These are phyloP conservation scores for Azorinus chamasolen DNA, from an alignment of 2,888 invertebrate species.

Conservation along the genomic window DNA sequence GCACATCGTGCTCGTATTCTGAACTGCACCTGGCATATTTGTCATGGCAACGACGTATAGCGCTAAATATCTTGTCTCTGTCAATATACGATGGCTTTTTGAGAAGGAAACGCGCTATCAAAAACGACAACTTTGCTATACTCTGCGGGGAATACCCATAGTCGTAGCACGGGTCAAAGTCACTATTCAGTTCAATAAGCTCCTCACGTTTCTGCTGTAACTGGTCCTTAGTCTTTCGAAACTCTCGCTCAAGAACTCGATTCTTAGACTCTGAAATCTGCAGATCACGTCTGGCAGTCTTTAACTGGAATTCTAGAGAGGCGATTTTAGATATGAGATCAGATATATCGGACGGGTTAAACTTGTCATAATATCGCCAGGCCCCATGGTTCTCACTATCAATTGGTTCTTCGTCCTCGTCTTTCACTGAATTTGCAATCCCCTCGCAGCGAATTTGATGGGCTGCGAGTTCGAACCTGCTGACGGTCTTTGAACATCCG, in stretches of 20 bases:
- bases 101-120: slow-evolving; percentile 77
- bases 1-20: slow-evolving; percentile 80
- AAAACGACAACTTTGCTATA: slow-evolving; percentile 77
- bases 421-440: slow-evolving; percentile 87
- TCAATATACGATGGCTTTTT: slow-evolving; percentile 80
- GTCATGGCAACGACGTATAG: slow-evolving; percentile 80
- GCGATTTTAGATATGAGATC: slow-evolving; percentile 78
- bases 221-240: slow-evolving; percentile 75
- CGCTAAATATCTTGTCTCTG: slow-evolving; percentile 76
- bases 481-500: slow-evolving; percentile 77
- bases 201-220: slow-evolving; percentile 73
- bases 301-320: slow-evolving; percentile 78
- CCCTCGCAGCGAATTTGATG: slow-evolving; percentile 82
- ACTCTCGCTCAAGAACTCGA: slow-evolving; percentile 76
- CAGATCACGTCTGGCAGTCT: slow-evolving; percentile 78
- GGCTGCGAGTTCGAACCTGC: slow-evolving; percentile 73
- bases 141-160: slow-evolving; percentile 80
- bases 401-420: slow-evolving; percentile 61
- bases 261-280: slow-evolving; percentile 79
- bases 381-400: slow-evolving; percentile 43
- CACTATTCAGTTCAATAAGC: slow-evolving; percentile 71
- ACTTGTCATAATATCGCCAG: slow-evolving; percentile 52
- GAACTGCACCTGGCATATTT: slow-evolving; percentile 73
- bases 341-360: slow-evolving; percentile 67
- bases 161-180: slow-evolving; percentile 79